These are phyloP conservation scores for Malurus melanocephalus DNA, from an alignment of 2,113 vertebrate genomes.

Conservation along the genomic window DNA sequence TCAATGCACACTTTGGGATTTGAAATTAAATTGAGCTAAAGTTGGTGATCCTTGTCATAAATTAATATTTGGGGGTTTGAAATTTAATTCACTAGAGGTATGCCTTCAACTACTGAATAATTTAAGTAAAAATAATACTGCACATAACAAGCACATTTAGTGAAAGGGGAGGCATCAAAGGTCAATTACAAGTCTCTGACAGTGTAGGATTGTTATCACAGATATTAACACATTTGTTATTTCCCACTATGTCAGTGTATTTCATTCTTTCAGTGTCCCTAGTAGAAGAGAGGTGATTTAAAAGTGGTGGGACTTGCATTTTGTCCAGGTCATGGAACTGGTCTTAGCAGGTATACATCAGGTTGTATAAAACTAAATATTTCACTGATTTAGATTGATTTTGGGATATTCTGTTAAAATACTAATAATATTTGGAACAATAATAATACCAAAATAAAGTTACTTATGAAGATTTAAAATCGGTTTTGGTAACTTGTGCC, in stretches of 20 bases:
- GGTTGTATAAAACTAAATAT: not conserved
- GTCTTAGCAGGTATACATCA: not conserved
- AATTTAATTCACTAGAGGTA: constrained; percentile 7
- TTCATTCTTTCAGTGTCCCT: not conserved
- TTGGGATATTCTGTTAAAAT: not conserved
- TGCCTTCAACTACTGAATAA: not conserved
- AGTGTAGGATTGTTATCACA: not conserved
- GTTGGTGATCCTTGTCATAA: constrained; percentile 49
- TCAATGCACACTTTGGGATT: constrained; percentile 47
- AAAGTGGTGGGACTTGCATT: not conserved
- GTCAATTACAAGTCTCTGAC: not conserved
- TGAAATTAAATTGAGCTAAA: constrained; percentile 60
- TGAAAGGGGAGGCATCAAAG: not conserved
- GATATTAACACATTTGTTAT: not conserved
- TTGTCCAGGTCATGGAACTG: not conserved
- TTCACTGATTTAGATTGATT: not conserved
- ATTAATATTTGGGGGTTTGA: constrained; percentile 44
- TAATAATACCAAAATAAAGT: not conserved
- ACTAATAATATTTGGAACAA: not conserved
- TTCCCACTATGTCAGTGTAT: not conserved
- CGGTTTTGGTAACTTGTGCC: not conserved
- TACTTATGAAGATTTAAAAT: not conserved
- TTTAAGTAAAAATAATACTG: not conserved
- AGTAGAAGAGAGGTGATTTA: not conserved
- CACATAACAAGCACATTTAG: not conserved